Conservation (phyloP, 2,797 vertebrate species). For the Pseudomugil gertrudae region DNA sequence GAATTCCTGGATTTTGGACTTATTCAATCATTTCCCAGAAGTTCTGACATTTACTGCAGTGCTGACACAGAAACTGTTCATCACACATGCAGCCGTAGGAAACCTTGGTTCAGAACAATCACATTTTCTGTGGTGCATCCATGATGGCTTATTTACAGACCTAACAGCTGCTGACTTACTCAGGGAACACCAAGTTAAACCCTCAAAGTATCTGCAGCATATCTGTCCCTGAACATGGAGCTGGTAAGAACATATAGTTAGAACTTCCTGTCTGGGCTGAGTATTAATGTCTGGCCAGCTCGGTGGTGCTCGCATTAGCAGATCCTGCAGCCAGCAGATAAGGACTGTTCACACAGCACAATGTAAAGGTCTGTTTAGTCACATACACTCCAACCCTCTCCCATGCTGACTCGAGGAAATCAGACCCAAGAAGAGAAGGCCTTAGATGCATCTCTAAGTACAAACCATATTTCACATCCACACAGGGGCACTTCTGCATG, state of each 20-base stretch:
- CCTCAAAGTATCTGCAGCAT: constrained; percentile 49
- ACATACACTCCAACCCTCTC: constrained; percentile 30
- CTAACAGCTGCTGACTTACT: constrained; percentile 23
- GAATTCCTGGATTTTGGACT: no score
- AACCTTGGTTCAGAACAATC: no score
- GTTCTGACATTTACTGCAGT: no score
- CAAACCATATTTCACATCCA: constrained; percentile 60
- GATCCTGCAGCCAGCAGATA: constrained; percentile 68
- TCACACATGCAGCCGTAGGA: no score
- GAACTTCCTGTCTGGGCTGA: constrained; percentile 46
- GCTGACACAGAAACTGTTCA: no score
- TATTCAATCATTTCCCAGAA: no score
- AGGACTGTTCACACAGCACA: constrained; percentile 51
- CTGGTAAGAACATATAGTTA: constrained; percentile 59
- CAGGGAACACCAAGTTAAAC: constrained; percentile 30
- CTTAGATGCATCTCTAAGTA: constrained; percentile 66
- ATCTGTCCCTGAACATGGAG: constrained; percentile 47
- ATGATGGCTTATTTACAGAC: no score
- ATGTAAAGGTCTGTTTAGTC: constrained; percentile 50
- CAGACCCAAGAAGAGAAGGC: constrained; percentile 41
- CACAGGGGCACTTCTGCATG: constrained; percentile 42
- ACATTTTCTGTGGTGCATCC: no score
- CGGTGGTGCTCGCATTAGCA: constrained; percentile 58
- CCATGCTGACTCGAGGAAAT: constrained; percentile 57
- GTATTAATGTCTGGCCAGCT: constrained; percentile 56